Evolutionary conservation across 53 echinoderm and acorn worm genomes (phyloP).

Genomic region (Henricia sp.): DNA sequence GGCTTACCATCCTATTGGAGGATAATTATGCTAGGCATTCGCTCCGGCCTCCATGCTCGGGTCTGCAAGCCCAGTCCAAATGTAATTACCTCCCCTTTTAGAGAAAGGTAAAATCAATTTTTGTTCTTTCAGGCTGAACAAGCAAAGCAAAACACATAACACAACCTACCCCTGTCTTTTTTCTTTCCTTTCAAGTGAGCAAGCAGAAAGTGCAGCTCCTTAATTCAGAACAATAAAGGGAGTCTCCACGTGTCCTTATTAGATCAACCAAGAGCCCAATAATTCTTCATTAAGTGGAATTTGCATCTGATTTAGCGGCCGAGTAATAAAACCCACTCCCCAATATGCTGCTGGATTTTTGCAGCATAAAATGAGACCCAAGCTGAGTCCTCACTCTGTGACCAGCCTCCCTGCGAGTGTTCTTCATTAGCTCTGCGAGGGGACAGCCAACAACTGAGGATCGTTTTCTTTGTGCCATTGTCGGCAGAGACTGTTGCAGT

Average conservation of each 20-base stretch:
- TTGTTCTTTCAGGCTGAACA: slow-evolving; percentile 49
- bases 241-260: slow-evolving; percentile 48
- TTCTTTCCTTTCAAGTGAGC: slow-evolving; percentile 40
- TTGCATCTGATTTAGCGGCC: slow-evolving; percentile 43
- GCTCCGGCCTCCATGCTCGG: slow-evolving; percentile 52
- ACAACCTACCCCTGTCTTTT: neutral
- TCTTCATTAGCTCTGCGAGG: slow-evolving; percentile 38
- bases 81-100: slow-evolving; percentile 51
- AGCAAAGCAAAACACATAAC: slow-evolving; percentile 52
- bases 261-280: slow-evolving; percentile 51
- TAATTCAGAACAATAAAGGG: slow-evolving; percentile 40
- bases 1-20: slow-evolving; percentile 37
- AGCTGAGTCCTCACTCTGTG: neutral
- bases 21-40: slow-evolving; percentile 58
- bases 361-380: neutral
- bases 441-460: slow-evolving; percentile 20
- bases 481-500: neutral
- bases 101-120: slow-evolving; percentile 52
- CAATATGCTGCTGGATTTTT: slow-evolving; percentile 22
- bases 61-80: slow-evolving; percentile 31
- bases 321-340: slow-evolving; percentile 55
- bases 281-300: slow-evolving; percentile 60
- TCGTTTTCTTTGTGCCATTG: slow-evolving; percentile 45
- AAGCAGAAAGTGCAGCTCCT: slow-evolving; percentile 31
- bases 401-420: slow-evolving; percentile 11